Evolutionary conservation across 2,113 vertebrate species (phyloP), one percentile per base, ranked within the genome.

Genomic region (Callopanchax toddi): DNA sequence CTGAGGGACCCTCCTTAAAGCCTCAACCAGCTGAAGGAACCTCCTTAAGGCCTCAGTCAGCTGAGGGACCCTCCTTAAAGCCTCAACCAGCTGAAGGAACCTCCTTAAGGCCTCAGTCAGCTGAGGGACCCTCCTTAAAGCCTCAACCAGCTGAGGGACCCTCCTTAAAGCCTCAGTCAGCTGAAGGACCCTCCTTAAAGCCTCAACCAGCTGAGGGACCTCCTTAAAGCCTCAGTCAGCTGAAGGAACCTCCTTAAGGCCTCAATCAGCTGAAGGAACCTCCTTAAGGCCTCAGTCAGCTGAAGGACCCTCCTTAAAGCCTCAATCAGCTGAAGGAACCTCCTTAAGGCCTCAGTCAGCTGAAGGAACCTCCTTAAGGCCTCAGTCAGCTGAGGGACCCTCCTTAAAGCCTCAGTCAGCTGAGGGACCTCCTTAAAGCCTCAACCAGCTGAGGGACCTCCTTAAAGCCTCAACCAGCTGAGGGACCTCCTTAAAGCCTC

Each of bases 101-200:
- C n/a, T n/a, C n/a, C n/a, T 4, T 78, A 26, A 66, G 52, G 21
- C 8, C 20, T 52, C 37, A 12, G 65, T 58, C 25, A 81, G 23
- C 43, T 40, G 13, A 51, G 11, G 44, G 6, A n/a, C 11, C n/a
- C n/a, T n/a, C n/a, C n/a, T n/a, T 78, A 26, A 66, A 52, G 21
- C 8, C 20, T 52, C 37, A 12, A 68, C 54, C 25, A 81, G 23
- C 43, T 40, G 13, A 51, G 11, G 44, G 6, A n/a, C 11, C n/a
- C n/a, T n/a, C n/a, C n/a, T n/a, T 78, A 26, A 66, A 52, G 21
- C 8, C 20, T 52, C 37, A 12, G 65, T 58, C 25, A 81, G 23
- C 43, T 40, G 13, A 51, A 4, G 44, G 6, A n/a, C 11, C n/a
- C n/a, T n/a, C n/a, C n/a, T n/a, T 78, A 26, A 66, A 52, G 21